Base-by-base conservation (phyloP, 2,797 vertebrate genomes). In the Linurgus olivaceus region DNA sequence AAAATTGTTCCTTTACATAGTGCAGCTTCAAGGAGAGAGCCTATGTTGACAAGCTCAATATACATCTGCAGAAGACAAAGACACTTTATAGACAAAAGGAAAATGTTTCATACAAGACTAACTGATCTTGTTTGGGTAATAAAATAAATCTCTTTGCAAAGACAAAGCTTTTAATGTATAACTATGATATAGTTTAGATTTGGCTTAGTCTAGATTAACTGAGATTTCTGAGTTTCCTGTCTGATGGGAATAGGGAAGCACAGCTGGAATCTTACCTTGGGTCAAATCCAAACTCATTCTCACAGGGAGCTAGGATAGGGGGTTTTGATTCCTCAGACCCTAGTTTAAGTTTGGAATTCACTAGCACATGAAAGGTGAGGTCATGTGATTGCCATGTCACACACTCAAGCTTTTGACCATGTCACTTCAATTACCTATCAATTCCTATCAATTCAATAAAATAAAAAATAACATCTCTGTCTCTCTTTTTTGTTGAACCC, bases 201-300 rank as follows among this genome's bases (percentile, higher is more conserved):
- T 5, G 65, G 61, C 35, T 74, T 90, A 12, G 20, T 25, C 13
- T 72, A 77, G 54, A 86, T 91, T 90, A 90, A 83, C 19, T 18
- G 59, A 76, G 29, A 59, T 91, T 93, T 87, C 66, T 59, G 25
- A 80, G 50, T 65, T 95, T 94, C 75, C 82, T 58, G 42, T 58
- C 38, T 91, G 50, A 65, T 80, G 51, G 42, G 55, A 96, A 28
- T 33, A 80, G 19, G 7, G 42, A 88, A 35, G 75, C 50, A 87
- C 89, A 96, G 72, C 48, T 96, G 87, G 87, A 88, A 25, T n/a
- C 29, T 87, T 92, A 66, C 18, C 52, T 88, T 94, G 93, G 57
- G 7, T 72, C 0, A 0, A 42, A 90, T 68, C 79, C 95, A 95
- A 94, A 19, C 8, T 54, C 90, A 50, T 33, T 94, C 58, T 47